Base-by-base conservation (phyloP, 1,140 invertebrate genomes). In the Drosophila orena region DNA sequence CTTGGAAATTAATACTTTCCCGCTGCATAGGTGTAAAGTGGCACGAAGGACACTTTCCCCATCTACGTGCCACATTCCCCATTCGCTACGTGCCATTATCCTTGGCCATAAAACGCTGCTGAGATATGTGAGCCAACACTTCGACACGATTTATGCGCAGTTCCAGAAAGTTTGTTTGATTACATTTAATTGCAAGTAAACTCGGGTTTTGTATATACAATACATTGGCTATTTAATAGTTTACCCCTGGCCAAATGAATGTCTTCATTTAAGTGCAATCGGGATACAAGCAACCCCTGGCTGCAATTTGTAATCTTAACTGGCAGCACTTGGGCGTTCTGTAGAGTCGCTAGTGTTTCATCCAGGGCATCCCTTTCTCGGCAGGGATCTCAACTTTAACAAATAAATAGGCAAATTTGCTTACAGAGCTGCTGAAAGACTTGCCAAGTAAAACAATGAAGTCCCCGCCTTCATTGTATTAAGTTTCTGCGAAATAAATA, bases 1-100 rank as follows among this genome's bases (percentile, higher is more conserved):
- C 69, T 54, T 54, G 60, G 78, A 88, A 86, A 88, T 81, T 78
- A 86, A 88, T 88, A 86, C 69, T 38, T 24, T 34, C 37, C 37
- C 52, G 24, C 49, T 20, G 54, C 24, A 46, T 30, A 62, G 69
- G 69, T 73, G 69, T 38, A 34, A 69, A 57, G 24, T 70, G 47
- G 49, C 24, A 34, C 27, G 20, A 8, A 30, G 27, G 27, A 61
- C 56, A 30, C 22, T n/a, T 49, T 24, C 22, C 46, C 35, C 27
- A 30, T 11, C 65, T 44, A 71, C 60, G 64, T 79, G 69, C 59
- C 75, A 70, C 62, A 56, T 43, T n/a, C n/a, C n/a, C n/a, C n/a
- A n/a, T 55, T 65, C 68, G 61, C 35, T 47, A 77, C 47, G 73
- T 77, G 64, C 44, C 52, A 62, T 77, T 74, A 84, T 83, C 60